Conservation (phyloP, 2,888 invertebrate genomes). For the Caenorhabditis sp. region DNA sequence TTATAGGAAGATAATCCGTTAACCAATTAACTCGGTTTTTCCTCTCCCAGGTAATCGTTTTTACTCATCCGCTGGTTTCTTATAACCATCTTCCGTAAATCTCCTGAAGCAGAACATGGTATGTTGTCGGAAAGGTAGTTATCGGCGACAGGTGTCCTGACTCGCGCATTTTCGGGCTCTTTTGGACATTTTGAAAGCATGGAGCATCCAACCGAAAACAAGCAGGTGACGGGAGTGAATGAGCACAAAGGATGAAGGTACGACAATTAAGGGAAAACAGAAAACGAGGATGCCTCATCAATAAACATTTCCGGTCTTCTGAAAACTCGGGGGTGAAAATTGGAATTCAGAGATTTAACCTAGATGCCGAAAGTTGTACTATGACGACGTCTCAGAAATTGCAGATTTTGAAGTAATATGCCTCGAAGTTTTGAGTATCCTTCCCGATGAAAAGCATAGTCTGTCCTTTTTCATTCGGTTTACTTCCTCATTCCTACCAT, state of each 20-base stretch:
- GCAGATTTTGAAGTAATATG: not conserved
- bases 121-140: slow-evolving; percentile 21
- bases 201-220: slow-evolving; percentile 52
- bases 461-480: too few relatives aligned
- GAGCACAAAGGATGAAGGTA: slow-evolving; percentile 32
- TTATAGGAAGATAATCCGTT: slow-evolving; percentile 13
- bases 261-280: slow-evolving; percentile 28
- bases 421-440: too few relatives aligned
- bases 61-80: slow-evolving; percentile 11
- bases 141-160: slow-evolving; percentile 42
- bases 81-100: slow-evolving; percentile 1
- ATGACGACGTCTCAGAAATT: too few relatives aligned
- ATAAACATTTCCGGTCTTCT: slow-evolving; percentile 22
- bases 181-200: slow-evolving; percentile 31
- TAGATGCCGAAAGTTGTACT: too few relatives aligned
- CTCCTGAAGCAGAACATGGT: slow-evolving; percentile 24
- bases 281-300: not conserved
- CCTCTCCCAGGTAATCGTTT: slow-evolving; percentile 7
- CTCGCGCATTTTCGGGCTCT: slow-evolving; percentile 42
- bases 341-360: too few relatives aligned
- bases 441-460: not conserved
- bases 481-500: not conserved
- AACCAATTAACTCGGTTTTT: not conserved
- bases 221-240: slow-evolving; percentile 23
- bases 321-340: not conserved